phyloP scores from a whole-genome alignment of 30 jellyfish, hydroid and myxozoan species.

The Turritopsis rubra region DNA sequence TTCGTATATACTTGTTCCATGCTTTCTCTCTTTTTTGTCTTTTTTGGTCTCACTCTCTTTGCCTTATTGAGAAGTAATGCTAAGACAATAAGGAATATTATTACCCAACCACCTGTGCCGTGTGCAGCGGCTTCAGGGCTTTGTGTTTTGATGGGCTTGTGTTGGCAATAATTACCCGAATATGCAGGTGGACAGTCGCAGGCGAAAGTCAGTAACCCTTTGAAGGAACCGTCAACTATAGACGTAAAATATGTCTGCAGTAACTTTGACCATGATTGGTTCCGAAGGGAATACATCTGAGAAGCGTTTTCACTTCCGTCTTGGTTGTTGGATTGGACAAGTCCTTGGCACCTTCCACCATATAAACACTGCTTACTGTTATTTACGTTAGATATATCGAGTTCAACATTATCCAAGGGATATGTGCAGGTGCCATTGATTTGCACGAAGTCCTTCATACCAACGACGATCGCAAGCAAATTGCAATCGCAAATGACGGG shows the following conservation, averaged over 20 bases:
- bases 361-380: background rate
- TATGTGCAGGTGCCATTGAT: background rate
- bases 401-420: background rate
- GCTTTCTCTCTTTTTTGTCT: background rate
- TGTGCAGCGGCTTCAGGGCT: background rate
- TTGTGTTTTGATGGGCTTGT: background rate
- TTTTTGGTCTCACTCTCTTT: background rate
- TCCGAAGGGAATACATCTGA: no score
- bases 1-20: background rate
- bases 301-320: no score
- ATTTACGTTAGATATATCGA: background rate
- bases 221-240: background rate
- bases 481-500: background rate
- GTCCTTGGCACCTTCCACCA: background rate
- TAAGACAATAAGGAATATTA: background rate
- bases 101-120: background rate
- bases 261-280: background rate
- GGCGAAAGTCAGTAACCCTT: background rate
- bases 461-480: background rate
- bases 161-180: background rate
- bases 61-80: background rate
- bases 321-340: no score
- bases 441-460: background rate
- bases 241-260: background rate
- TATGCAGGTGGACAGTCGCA: background rate